Evolutionary conservation across 2,888 invertebrate genomes (phyloP), one percentile per base, ranked within the genome.

Genomic region (Opisthograptis luteolata): DNA sequence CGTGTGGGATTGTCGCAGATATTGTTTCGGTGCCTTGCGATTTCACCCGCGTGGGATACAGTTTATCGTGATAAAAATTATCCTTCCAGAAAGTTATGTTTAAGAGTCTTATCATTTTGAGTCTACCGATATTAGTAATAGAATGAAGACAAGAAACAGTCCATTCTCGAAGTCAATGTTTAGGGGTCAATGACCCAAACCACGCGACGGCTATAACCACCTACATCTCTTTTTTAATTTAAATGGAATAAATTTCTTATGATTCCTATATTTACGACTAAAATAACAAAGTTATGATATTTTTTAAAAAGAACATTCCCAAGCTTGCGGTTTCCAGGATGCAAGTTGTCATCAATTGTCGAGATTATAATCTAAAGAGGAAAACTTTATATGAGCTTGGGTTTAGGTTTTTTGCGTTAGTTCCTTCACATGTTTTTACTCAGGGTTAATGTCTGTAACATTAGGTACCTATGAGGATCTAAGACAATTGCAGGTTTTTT

Each of bases 251-350:
- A 63, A 67, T 66, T 66, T 56, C 48, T 61, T 65, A 60, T 60
- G 66, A 66, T 67, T 65, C 65, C 65, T 62, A 68, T 73, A 73
- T 77, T 76, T 74, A 79, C 68, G 64, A 54, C 24, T 44, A 35
- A 46, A 46, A 58, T 51, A 42, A 41, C 24, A 30, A 37, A 53
- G 58, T 41, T 52, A 55, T 31, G 37, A 40, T 46, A 12, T 17
- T 47, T 32, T 52, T 52, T 55, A 24, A 27, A 54, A 20, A 37
- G 44, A 53, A 30, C 37, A 43, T 24, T 54, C 45, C 15, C 22
- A 47, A 51, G 59, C 56, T 55, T 47, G 45, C 56, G 45, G 57
- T 49, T 62, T 69, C 61, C 68, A 55, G 72, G 68, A 69, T 67
- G 64, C 64, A 59, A 43, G 48, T 49, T 58, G 70, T 54, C 58